Evolutionary conservation across 2,113 vertebrate species (phyloP), one percentile per base, ranked within the genome.

Genomic region (Calyptomena viridis): DNA sequence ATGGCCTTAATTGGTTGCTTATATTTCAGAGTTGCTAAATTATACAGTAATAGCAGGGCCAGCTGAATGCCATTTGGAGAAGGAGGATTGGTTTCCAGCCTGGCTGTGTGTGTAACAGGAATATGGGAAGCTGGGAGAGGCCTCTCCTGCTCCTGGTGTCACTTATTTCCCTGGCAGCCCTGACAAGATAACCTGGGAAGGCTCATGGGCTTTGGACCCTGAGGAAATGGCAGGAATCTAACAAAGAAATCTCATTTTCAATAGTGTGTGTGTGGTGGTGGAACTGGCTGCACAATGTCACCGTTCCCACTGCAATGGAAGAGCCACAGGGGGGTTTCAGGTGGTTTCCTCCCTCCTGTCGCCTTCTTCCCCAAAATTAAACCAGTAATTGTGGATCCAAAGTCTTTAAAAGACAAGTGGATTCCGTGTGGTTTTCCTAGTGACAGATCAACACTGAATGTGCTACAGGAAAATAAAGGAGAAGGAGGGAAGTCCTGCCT

Each of bases 1-100:
- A 53, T 91, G 72, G 85, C 7, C 95, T 95, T 96, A 96, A 96
- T 94, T 97, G 94, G 83, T 89, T 95, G 63, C 90, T 97, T 97
- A 35, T 96, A 83, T 97, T 97, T 98, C 96, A 95, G 42, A 96
- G 87, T 84, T 93, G 90, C 79, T 95, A 77, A 97, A 95, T 98
- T 69, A 91, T 87, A 81, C 96, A 91, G 82, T 84, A 94, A 77
- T 77, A 49, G 89, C 92, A 92, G 96, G 91, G 84, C 59, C 76
- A 92, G 92, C 92, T 94, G 84, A 96, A 37, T 92, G 84, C 87
- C 80, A 67, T 89, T 93, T 91, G 89, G 78, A 66, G 84, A 14
- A 47, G 33, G 30, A 83, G 58, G 60, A 12, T 89, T 95, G 80
- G 71, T 68, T 95, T 92, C 66, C 93, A 93, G 60, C 94, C 76